phyloP scores from a whole-genome alignment of 2,888 invertebrate species.

The Ophonus ardosiacus region DNA sequence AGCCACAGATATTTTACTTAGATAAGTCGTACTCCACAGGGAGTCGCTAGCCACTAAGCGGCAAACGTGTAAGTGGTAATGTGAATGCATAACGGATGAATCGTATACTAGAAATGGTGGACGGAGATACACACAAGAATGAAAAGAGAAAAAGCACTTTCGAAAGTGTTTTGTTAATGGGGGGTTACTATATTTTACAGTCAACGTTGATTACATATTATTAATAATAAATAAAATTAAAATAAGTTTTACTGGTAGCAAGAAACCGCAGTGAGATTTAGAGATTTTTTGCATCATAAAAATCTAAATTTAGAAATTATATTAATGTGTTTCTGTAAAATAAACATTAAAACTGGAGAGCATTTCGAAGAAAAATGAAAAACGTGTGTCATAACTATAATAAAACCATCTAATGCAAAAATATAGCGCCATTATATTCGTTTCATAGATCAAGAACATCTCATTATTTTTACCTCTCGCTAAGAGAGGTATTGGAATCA shows the following conservation, averaged over 20 bases:
- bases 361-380: neutral
- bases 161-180: conserved; percentile 63
- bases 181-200: conserved; percentile 61
- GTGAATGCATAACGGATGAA: neutral
- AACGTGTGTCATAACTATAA: neutral
- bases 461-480: too few relatives aligned
- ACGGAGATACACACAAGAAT: conserved; percentile 20
- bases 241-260: neutral
- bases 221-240: conserved; percentile 63
- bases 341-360: neutral
- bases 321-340: neutral
- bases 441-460: too few relatives aligned
- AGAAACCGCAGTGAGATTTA: conserved; percentile 17
- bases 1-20: conserved; percentile 73
- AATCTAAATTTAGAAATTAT: conserved; percentile 7
- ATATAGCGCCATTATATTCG: too few relatives aligned
- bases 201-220: conserved; percentile 60
- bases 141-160: conserved; percentile 53
- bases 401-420: too few relatives aligned
- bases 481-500: too few relatives aligned
- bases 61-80: conserved; percentile 5
- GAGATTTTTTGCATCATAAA: conserved; percentile 16
- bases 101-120: conserved; percentile 10
- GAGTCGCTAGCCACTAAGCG: conserved; percentile 29
- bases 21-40: conserved; percentile 69